Conservation (phyloP, 1,140 invertebrate genomes). For the Drosophila teissieri region DNA sequence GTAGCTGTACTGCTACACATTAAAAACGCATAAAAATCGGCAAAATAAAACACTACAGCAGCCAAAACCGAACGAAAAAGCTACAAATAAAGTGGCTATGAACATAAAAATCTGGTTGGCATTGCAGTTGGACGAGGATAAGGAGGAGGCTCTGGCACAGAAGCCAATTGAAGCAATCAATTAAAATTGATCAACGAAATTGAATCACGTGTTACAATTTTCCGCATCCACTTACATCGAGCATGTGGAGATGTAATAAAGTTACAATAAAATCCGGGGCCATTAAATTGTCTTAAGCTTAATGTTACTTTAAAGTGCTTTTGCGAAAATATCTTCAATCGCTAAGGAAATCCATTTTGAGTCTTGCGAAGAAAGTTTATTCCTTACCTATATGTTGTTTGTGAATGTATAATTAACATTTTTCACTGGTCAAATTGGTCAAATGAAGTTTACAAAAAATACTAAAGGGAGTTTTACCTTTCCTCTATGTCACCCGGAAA, state of each 20-base stretch:
- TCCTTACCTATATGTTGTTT: too few relatives aligned
- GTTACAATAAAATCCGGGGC: constrained; percentile 32
- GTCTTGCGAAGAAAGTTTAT: too few relatives aligned
- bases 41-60: constrained; percentile 38
- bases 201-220: constrained; percentile 80
- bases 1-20: constrained; percentile 68
- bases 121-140: constrained; percentile 3
- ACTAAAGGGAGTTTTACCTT: constrained; percentile 16
- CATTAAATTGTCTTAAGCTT: constrained; percentile 22
- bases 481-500: constrained; percentile 24
- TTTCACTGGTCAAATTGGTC: neutral
- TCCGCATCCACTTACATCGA: constrained; percentile 49
- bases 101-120: constrained; percentile 48
- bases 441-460: constrained; percentile 1
- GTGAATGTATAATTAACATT: too few relatives aligned
- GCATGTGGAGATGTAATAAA: constrained; percentile 41
- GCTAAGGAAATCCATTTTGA: neutral
- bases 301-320: neutral
- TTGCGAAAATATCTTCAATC: too few relatives aligned
- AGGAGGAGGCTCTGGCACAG: constrained; percentile 15
- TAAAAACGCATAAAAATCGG: constrained; percentile 79
- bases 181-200: constrained; percentile 79
- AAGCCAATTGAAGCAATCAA: constrained; percentile 77
- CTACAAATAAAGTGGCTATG: constrained; percentile 70
- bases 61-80: constrained; percentile 44